Conservation (phyloP, 2,797 vertebrate genomes). For the Sternarchorhynchus goeldii region DNA sequence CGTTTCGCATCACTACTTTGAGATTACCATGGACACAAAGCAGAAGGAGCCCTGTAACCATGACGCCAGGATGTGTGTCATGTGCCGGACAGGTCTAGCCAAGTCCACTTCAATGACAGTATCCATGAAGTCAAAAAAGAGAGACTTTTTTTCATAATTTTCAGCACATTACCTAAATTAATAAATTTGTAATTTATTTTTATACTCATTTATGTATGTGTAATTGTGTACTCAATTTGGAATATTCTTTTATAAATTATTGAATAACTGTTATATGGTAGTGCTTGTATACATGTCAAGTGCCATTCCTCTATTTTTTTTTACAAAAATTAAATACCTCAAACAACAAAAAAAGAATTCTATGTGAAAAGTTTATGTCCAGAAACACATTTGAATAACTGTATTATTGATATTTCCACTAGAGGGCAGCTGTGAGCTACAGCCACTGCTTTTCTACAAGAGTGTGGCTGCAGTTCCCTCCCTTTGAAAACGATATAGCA, state of each 20-base stretch:
- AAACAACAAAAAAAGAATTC: neutral
- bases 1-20: neutral
- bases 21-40: neutral
- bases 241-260: neutral
- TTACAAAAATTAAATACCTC: neutral
- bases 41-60: too few relatives aligned
- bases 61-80: neutral
- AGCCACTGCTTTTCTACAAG: neutral
- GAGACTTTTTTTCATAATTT: neutral
- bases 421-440: conserved; percentile 35
- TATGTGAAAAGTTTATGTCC: neutral
- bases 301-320: neutral
- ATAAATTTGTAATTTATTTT: too few relatives aligned
- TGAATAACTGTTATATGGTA: neutral
- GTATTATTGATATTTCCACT: conserved; percentile 6
- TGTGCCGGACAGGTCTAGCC: neutral
- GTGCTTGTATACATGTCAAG: neutral
- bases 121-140: neutral
- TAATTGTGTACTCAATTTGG: neutral
- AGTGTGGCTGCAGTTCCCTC: neutral
- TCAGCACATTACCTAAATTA: too few relatives aligned
- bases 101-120: neutral
- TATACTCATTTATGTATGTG: neutral
- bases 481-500: neutral
- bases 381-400: too few relatives aligned